A percentile compares a stretch with the other conserved stretches of the same genome.
Conservation (phyloP, 2,888 invertebrate species). For the Agrochola litura region DNA sequence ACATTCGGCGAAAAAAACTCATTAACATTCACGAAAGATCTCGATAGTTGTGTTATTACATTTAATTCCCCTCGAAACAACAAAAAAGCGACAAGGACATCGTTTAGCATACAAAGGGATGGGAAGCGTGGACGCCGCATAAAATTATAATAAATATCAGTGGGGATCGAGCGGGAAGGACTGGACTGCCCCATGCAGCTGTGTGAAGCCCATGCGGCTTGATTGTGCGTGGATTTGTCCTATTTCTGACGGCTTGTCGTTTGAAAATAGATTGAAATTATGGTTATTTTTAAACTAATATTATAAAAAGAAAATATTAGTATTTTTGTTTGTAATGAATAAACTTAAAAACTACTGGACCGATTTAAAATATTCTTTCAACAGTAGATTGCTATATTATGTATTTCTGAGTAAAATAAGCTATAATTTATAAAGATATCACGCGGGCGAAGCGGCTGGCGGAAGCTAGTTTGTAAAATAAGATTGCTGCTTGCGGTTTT, state of each 20-base stretch:
- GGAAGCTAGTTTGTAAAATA: conserved; percentile 1
- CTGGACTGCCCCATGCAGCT: conserved; percentile 75
- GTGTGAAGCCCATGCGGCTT: conserved; percentile 42
- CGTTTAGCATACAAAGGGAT: conserved; percentile 87
- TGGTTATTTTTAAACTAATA: neutral
- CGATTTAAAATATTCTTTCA: too few species aligned
- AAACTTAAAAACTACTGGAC: too few species aligned
- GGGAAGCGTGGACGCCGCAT: conserved; percentile 84
- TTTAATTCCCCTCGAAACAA: conserved; percentile 81
- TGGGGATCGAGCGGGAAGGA: conserved; percentile 66
- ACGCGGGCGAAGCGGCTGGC: too few species aligned
- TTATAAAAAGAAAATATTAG: too few species aligned
- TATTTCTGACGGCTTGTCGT: conserved; percentile 30
- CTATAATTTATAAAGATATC: too few species aligned
- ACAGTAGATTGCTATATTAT: too few species aligned
- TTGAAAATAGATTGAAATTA: conserved; percentile 9
- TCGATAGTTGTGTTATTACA: conserved; percentile 69
- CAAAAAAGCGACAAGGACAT: conserved; percentile 83
- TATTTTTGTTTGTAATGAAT: too few species aligned
- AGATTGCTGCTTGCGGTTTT: neutral
- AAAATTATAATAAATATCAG: conserved; percentile 89
- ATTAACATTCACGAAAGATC: conserved; percentile 83
- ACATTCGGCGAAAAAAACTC: conserved; percentile 73
- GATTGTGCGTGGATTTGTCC: conserved; percentile 41
- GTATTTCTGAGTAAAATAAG: too few species aligned